Evolutionary conservation across 2,113 vertebrate species (phyloP), one percentile per base, ranked within the genome.

Genomic region (Poecilia latipinna): DNA sequence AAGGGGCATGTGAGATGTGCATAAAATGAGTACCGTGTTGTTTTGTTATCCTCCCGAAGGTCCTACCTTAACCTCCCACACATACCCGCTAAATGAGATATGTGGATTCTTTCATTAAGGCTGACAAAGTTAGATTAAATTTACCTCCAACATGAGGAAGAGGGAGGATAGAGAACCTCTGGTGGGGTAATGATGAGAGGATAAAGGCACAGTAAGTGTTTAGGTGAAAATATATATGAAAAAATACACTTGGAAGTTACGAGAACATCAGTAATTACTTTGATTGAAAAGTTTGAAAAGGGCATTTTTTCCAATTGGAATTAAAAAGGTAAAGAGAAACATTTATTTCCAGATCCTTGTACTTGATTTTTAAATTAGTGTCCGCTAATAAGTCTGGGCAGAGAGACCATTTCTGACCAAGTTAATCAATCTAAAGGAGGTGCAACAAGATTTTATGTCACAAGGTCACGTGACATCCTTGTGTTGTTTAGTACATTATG

Each of bases 91-190:
- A 90, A 91, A 92, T 87, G 85, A 84, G 93, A 93, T 94, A 80
- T 88, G 92, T 85, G 79, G 86, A 84, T 72, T 86, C 85, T 91
- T 90, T 94, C 90, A 94, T 93, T 93, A 93, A 91, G 90, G 83
- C 84, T 88, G 92, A 94, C 93, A 92, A 93, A 90, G 91, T 92
- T 88, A 90, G 84, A 94, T 88, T 89, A 89, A 91, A 91, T 88
- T 93, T 92, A 91, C 87, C 89, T 90, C 90, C 81, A 90, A 94
- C 86, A 87, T 37, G 35, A 37, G 35, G 29, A 29, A 89, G 78
- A 83, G 80, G 48, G 73, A 82, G 29, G 84, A 80, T 48, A 80
- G 77, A 86, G 77, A 88, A 86, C 89, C 74, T 62, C 42, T 68
- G 84, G 63, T 77, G 79, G 78, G 72, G 80, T 62, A 83, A 77